phyloP scores from a whole-genome alignment of 1,140 invertebrate genomes.

The Lutraria rhynchaena region DNA sequence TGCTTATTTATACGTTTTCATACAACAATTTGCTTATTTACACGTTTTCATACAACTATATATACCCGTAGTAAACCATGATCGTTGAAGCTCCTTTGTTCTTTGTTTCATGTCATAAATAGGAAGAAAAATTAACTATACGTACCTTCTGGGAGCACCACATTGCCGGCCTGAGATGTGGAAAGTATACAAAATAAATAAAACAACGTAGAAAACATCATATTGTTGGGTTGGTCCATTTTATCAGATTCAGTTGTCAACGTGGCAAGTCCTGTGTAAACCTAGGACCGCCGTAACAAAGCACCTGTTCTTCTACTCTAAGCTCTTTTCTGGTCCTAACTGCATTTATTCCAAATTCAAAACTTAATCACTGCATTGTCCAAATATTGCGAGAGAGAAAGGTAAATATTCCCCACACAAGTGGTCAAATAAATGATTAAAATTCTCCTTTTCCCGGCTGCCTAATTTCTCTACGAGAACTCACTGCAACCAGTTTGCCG shows the following conservation, averaged over 20 bases:
- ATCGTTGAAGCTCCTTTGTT: neutral
- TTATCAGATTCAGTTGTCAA: slow-evolving; percentile 11
- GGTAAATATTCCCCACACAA: neutral
- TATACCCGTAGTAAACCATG: neutral
- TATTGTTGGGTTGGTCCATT: slow-evolving; percentile 13
- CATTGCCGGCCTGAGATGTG: slow-evolving; percentile 19
- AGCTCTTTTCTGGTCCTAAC: neutral
- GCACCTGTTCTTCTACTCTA: neutral
- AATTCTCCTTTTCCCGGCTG: neutral
- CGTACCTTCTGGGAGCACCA: slow-evolving; percentile 10
- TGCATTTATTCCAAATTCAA: slow-evolving; percentile 8
- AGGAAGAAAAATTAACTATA: neutral
- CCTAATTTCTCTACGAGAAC: slow-evolving; percentile 32
- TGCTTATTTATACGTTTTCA: neutral
- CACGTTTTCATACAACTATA: neutral
- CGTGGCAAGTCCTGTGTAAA: slow-evolving; percentile 22
- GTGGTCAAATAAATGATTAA: neutral
- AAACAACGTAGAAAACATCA: neutral
- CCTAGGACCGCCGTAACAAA: slow-evolving; percentile 37
- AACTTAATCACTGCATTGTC: slow-evolving; percentile 18
- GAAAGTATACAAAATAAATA: slow-evolving; percentile 33
- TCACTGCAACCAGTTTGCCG: slow-evolving; percentile 23
- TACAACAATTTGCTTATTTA: neutral
- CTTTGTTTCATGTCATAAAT: neutral
- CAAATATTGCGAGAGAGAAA: no score